A percentile compares a stretch with the other conserved stretches of the same genome.
Evolutionary conservation across 1,140 invertebrate genomes (phyloP).

Genomic region (Drosophila neocordata): DNA sequence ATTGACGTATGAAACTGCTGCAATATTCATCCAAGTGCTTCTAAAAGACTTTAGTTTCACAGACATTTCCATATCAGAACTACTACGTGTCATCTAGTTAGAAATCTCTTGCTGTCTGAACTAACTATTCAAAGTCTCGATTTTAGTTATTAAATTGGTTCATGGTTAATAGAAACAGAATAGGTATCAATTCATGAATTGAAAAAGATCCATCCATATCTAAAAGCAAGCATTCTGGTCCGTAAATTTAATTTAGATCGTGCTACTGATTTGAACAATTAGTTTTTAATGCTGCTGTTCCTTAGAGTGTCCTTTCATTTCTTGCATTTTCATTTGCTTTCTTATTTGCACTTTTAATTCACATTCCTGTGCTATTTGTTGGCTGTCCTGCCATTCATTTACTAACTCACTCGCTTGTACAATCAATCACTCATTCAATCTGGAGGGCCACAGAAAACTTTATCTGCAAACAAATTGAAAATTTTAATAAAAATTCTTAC

Average conservation of each 20-base stretch:
- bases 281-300: background rate
- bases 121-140: too few species aligned
- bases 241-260: background rate
- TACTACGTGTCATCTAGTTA: constrained; percentile 1
- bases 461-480: constrained; percentile 60
- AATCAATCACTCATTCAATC: constrained; percentile 54
- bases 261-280: background rate
- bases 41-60: background rate
- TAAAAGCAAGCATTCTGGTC: too few species aligned
- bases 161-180: too few species aligned
- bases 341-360: constrained; percentile 14
- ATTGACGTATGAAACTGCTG: background rate
- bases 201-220: too few species aligned
- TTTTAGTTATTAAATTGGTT: too few species aligned
- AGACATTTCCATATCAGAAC: background rate
- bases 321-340: background rate
- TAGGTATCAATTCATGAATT: too few species aligned
- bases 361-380: constrained; percentile 20
- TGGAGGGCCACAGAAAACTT: constrained; percentile 38
- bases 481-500: constrained; percentile 80
- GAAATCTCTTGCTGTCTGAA: background rate
- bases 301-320: background rate
- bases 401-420: constrained; percentile 13
- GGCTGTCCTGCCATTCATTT: constrained; percentile 4
- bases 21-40: background rate